Base-by-base conservation (phyloP, 2,797 vertebrate species). In the Danio kyathit region DNA sequence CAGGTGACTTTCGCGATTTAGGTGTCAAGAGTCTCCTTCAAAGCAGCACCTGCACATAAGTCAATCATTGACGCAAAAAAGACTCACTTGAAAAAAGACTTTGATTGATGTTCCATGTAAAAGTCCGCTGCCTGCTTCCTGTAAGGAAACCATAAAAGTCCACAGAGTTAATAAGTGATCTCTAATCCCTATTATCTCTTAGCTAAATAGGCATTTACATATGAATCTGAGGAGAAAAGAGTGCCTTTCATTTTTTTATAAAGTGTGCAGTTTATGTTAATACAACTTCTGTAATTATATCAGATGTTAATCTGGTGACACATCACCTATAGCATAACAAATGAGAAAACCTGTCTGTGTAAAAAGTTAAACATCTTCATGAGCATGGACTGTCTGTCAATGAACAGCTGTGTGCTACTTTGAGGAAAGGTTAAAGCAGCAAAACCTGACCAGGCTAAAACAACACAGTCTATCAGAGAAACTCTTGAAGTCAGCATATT, bases 91-190 rank as follows among this genome's bases (percentile, higher is more conserved):
- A 93, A 97, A 91, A 95, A 96, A 67, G 96, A 95, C 88, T 94
- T 98, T 88, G 95, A 91, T 69, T 95, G 96, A 92, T 98, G 95
- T 80, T 98, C 96, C 82, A 85, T 77, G 12, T 97, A 95, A 90
- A 98, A 95, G 92, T 98, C 97, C 57, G 91, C 89, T 69, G 95
- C 96, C 91, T 96, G 95, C 92, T 91, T 95, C 93, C 97, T 97
- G 91, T 74, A 93, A 89, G 87, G 82, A 87, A 90, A n/a, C 87
- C 89, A 85, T 88, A 91, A 91, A 89, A 46, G 79, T 61, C 51
- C 64, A 70, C 16, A 65, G 41, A 74, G 91, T 91, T 89, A 92
- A 92, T 90, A 81, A 92, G 81, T 88, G 70, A 88, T 87, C 60
- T 86, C 38, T 69, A 82, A 57, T 87, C 81, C 69, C 82, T 41